A percentile compares a stretch with the other conserved stretches of the same genome.
These are phyloP conservation scores for Aradophagus sp. DNA, from an alignment of 1,140 invertebrate species.

Conservation along the genomic window DNA sequence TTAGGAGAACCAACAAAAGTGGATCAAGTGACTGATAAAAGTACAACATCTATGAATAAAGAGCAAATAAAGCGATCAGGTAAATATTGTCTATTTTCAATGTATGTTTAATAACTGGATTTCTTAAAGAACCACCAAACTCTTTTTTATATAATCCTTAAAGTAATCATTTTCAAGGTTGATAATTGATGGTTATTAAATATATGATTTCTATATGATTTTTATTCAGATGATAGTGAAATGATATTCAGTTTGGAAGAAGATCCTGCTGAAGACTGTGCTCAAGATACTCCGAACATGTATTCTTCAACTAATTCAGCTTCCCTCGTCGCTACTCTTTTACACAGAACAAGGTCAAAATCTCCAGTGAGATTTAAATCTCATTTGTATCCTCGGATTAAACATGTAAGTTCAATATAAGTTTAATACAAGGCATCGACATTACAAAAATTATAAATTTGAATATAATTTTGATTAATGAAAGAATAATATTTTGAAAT, in stretches of 20 bases:
- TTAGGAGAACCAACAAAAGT: slow-evolving; percentile 77
- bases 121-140: too few relatives aligned
- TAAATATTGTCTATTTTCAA: slow-evolving; percentile 21
- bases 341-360: slow-evolving; percentile 62
- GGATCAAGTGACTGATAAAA: slow-evolving; percentile 70
- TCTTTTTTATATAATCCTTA: too few relatives aligned
- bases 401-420: slow-evolving; percentile 61
- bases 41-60: slow-evolving; percentile 65
- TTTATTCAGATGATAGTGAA: slow-evolving; percentile 72
- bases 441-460: too few relatives aligned
- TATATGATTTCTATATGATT: slow-evolving; percentile 2
- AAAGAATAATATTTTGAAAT: too few relatives aligned
- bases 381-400: slow-evolving; percentile 61
- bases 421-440: too few relatives aligned
- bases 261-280: slow-evolving; percentile 72
- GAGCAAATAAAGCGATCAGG: slow-evolving; percentile 69
- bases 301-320: slow-evolving; percentile 35
- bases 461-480: too few relatives aligned
- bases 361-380: slow-evolving; percentile 66
- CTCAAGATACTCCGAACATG: slow-evolving; percentile 4
- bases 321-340: slow-evolving; percentile 34
- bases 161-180: too few relatives aligned
- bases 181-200: too few relatives aligned
- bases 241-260: slow-evolving; percentile 85
- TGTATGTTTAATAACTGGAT: too few relatives aligned